Base-by-base conservation (phyloP, 2,797 vertebrate species). In the Pelobates cultripes region DNA sequence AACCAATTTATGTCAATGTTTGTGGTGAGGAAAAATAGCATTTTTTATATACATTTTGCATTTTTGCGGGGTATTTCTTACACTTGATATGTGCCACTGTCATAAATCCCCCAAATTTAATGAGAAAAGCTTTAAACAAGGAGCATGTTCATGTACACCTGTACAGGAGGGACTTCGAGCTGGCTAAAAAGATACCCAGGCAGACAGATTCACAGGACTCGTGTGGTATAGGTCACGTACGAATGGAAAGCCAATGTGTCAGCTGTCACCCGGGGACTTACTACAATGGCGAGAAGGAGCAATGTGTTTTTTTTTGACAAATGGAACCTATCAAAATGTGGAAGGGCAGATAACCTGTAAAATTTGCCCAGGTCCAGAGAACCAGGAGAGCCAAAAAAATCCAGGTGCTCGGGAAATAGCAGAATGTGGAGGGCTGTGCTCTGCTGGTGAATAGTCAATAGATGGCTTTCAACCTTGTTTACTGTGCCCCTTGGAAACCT, bases 131-230 rank as follows among this genome's bases (percentile, higher is more conserved):
- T 3, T 96, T 96, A 88, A 95, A 93, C 91, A 93, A 95, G 86
- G 96, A 98, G 55, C 97, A 98, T 89, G 96, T 99, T 80, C 95
- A 97, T 73, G 83, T 99, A 41, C 96, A 96, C 3, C 88, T 99
- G 42, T 93, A 95, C 0, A 96, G 97, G 12, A 77, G 90, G 0
- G 95, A 97, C 85, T 96, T 97, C 0, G 95, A 97, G 76, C 87
- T 96, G 41, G 91, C 93, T 82, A 95, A 92, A 73, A 97, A 91
- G 88, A 81, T 90, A 17, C 86, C 87, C 10, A 92, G 90, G 86
- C 86, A 90, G 0, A 82, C 91, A 0, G 95, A 95, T 42, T 87
- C 47, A 3, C 92, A 43, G 44, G 96, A 96, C 67, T 87, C 91
- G 79, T 99, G 98, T 43, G 89, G 86, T 45, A 89, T 87, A 3